Evolutionary conservation across 2,113 vertebrate species (phyloP), one percentile per base, ranked within the genome.

Genomic region (Spea bombifrons): DNA sequence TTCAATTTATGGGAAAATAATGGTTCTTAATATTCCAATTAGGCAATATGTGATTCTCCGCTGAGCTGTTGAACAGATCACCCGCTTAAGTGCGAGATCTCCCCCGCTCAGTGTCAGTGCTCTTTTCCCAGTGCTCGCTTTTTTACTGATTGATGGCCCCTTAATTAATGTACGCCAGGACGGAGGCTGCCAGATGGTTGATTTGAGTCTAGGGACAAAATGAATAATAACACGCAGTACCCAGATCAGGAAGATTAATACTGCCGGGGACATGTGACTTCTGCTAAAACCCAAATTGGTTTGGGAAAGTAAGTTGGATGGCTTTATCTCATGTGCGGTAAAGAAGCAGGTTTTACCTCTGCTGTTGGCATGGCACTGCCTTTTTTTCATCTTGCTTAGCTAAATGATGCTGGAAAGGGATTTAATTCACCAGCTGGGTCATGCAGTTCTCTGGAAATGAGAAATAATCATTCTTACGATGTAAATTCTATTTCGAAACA

Each of bases 151-250:
- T 86, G 85, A 85, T 85, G 87, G 87, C 80, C 78, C 83, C 82
- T 88, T 92, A 90, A 90, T 90, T 90, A 90, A 86, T 76, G 82
- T 86, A 71, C 82, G 84, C 85, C 85, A 66, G 75, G 88, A 86
- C 87, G 46, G 81, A 84, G 75, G 7, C 81, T 84, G 86, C 88
- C 90, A 93, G 90, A 91, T 91, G 89, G 90, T 83, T 88, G 86
- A 53, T 88, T 89, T 83, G 85, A 90, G 86, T 83, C 86, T 83
- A 83, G 86, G 89, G 89, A 87, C 86, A 85, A 59, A 87, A 88
- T 91, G 87, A 89, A 90, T 92, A 88, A 88, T 86, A 88, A 87
- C 82, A 86, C 85, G 88, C 84, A 87, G 53, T 82, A 81, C 76
- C 82, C 83, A 80, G 82, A 82, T 86, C 85, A 84, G 85, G 78